phyloP scores from a whole-genome alignment of 2,888 invertebrate genomes.

The Andrena dorsata region DNA sequence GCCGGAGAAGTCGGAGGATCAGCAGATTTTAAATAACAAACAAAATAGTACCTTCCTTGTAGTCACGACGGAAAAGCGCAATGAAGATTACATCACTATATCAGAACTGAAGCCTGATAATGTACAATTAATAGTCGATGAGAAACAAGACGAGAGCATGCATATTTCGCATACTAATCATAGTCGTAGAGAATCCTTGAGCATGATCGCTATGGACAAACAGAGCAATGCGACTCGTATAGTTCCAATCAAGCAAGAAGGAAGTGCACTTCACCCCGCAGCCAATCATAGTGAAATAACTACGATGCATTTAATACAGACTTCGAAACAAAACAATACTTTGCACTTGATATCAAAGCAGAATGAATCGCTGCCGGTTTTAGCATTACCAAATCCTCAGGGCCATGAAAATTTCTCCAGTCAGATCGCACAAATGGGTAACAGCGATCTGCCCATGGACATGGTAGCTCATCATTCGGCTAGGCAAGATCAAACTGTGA shows the following conservation, averaged over 20 bases:
- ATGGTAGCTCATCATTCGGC: slow-evolving; percentile 63
- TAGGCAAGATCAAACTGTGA: slow-evolving; percentile 48
- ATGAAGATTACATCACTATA: slow-evolving; percentile 62
- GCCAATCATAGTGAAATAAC: slow-evolving; percentile 68
- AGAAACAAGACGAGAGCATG: slow-evolving; percentile 57
- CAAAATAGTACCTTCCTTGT: slow-evolving; percentile 67
- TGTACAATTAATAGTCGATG: slow-evolving; percentile 64
- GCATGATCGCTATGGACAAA: slow-evolving; percentile 68
- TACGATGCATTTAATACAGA: slow-evolving; percentile 76
- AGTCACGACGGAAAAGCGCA: slow-evolving; percentile 68
- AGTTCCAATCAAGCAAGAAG: slow-evolving; percentile 50
- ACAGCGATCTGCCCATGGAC: slow-evolving; percentile 66
- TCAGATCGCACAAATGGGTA: slow-evolving; percentile 74
- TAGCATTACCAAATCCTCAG: slow-evolving; percentile 79
- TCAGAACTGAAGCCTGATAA: slow-evolving; percentile 68
- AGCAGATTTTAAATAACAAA: slow-evolving; percentile 60
- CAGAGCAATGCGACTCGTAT: slow-evolving; percentile 54
- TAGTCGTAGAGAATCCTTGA: slow-evolving; percentile 57
- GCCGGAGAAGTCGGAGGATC: slow-evolving; percentile 65
- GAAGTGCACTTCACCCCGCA: slow-evolving; percentile 55
- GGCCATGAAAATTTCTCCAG: slow-evolving; percentile 78
- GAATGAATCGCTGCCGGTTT: slow-evolving; percentile 78
- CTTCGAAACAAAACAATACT: slow-evolving; percentile 75
- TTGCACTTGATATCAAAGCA: slow-evolving; percentile 81
- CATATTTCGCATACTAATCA: slow-evolving; percentile 59